Percentiles rank a stretch among this genome's conserved stretches.
phyloP scores from a whole-genome alignment of 2,888 invertebrate genomes.

The Abrostola tripartita region DNA sequence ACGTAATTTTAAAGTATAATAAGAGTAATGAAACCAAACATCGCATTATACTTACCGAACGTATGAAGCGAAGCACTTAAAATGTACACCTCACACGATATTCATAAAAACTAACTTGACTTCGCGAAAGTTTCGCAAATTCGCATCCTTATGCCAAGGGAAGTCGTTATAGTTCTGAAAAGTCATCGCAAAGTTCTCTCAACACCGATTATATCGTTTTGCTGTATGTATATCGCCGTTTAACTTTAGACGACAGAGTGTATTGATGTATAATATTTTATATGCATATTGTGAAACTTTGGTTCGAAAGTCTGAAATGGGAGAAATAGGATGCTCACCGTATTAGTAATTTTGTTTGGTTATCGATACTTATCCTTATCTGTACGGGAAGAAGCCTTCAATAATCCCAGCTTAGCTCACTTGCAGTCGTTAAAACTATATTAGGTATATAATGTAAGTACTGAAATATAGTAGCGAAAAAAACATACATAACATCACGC shows the following conservation, averaged over 20 bases:
- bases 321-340: too few relatives aligned
- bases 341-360: too few relatives aligned
- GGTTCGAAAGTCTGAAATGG: too few relatives aligned
- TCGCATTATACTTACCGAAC: slow-evolving; percentile 12
- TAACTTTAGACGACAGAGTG: slow-evolving; percentile 15
- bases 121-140: slow-evolving; percentile 34
- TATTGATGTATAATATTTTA: slow-evolving; percentile 21
- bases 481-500: too few relatives aligned
- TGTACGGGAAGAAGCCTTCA: too few relatives aligned
- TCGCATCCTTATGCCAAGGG: slow-evolving; percentile 18
- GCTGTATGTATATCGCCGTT: slow-evolving; percentile 11
- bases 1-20: not conserved
- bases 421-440: too few relatives aligned
- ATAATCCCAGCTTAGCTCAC: too few relatives aligned
- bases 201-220: slow-evolving; percentile 42
- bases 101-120: slow-evolving; percentile 49
- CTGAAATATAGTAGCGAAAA: too few relatives aligned
- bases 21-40: slow-evolving; percentile 18
- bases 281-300: too few relatives aligned
- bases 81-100: slow-evolving; percentile 17
- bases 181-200: slow-evolving; percentile 40
- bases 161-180: slow-evolving; percentile 44
- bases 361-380: too few relatives aligned
- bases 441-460: too few relatives aligned
- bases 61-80: slow-evolving; percentile 14